Base-by-base conservation (phyloP, 2,113 vertebrate species). In the Lamprotornis superbus region DNA sequence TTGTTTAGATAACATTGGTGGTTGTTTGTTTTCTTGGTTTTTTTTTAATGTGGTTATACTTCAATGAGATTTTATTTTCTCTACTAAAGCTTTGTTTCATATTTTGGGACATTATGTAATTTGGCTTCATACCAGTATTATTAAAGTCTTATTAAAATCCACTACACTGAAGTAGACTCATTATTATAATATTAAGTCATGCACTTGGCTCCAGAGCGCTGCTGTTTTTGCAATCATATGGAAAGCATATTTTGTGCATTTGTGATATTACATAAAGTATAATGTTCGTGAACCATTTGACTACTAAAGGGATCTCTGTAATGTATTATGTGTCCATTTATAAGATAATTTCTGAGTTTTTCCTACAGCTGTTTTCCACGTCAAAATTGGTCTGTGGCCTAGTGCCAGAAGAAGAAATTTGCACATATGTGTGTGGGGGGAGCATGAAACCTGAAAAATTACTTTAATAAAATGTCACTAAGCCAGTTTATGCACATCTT, bases 101-200 rank as follows among this genome's bases (percentile, higher is more conserved):
- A 75, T 96, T 96, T 95, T 88, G 69, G 89, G 88, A 90, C 78
- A 56, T 95, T 96, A 93, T 97, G 88, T 92, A 94, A 97, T 97
- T 97, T 97, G 96, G 95, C 97, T 96, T 75, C 57, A 83, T 95
- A 94, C 96, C 95, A 96, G 81, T 79, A 49, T 97, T 98, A 97
- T 97, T 97, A 98, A 97, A 97, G 83, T 96, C 89, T 90, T 98
- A 97, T 95, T 97, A 97, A 97, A 98, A 97, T 90, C 89, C 64
- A 85, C 94, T 87, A 94, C 86, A 31, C 50, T 40, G 68, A 95
- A 96, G 87, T 83, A 86, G 93, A 92, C 75, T 96, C 92, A 39
- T 97, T 96, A 97, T 97, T 97, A 93, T 93, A 73, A 85, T 97
- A 84, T 92, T 92, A 88, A 92, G 89, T 93, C 56, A 69, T 89